Conservation (phyloP, 2,888 invertebrate species). For the Xanthorhoe spadicearia region DNA sequence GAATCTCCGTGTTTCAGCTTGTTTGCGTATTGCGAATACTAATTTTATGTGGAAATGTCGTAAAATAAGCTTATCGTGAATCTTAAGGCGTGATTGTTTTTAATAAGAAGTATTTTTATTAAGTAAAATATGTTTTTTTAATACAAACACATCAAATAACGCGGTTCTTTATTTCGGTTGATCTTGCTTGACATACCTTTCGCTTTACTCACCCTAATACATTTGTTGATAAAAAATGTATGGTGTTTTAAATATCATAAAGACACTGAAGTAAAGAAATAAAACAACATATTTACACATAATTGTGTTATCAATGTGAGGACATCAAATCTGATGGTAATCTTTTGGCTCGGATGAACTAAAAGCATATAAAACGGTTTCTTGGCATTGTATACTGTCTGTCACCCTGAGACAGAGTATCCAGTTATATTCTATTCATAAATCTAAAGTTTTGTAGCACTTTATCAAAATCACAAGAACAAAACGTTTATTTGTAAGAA, state of each 20-base stretch:
- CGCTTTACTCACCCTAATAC: no score
- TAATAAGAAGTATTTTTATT: no score
- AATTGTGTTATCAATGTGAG: background rate
- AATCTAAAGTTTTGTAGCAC: conserved; percentile 1
- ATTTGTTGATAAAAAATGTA: no score
- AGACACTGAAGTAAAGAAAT: no score
- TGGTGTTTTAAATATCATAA: no score
- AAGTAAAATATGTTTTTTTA: no score
- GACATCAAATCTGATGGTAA: conserved; percentile 13
- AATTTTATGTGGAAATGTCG: conserved; percentile 17
- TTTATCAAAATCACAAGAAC: conserved; percentile 14
- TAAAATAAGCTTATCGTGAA: conserved; percentile 36
- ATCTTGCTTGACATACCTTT: no score
- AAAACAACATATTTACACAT: background rate
- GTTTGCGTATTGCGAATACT: conserved; percentile 31
- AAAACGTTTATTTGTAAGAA: background rate
- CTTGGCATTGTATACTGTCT: conserved; percentile 19
- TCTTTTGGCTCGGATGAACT: conserved; percentile 8
- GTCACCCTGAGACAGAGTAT: conserved; percentile 25
- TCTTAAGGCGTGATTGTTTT: conserved; percentile 26
- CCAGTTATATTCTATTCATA: conserved; percentile 19
- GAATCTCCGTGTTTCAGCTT: conserved; percentile 19
- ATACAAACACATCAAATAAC: no score
- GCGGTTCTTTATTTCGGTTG: no score
- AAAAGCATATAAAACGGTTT: conserved; percentile 21